Base-by-base conservation (phyloP, 2,113 vertebrate genomes). In the Vidua chalybeata region DNA sequence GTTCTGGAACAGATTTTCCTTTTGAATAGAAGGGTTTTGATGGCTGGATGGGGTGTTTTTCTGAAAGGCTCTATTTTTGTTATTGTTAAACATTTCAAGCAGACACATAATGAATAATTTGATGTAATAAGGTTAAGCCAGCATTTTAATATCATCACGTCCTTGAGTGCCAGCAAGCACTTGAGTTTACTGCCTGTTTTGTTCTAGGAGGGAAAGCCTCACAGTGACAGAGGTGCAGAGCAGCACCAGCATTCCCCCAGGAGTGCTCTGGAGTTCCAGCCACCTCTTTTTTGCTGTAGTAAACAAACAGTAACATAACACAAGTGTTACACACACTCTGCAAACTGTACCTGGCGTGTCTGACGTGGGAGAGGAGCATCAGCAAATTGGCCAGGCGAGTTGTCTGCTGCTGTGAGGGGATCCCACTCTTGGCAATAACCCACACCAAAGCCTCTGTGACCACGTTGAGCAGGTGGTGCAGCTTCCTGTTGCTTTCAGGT, bases 291-390 rank as follows among this genome's bases (percentile, higher is more conserved):
- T 26, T 51, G 15, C 24, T 49, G 15, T 11, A 31, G 46, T 10
- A 59, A 93, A 37, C 35, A 71, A 54, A 45, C 18, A 37, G 8
- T 3, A 10, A 68, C 58, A 39, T 2, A 28, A 9, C n/a, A 19
- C 64, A 18, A 0, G 1, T 0, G 1, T 16, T 9, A 3, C 45
- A 30, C 24, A 4, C 7, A 0, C 41, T 48, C 41, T 37, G 75
- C 30, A 5, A 27, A 17, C 30, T 0, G 13, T 98, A 99, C 99
- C 99, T 99, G 94, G 99, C 97, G 0, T 99, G 99, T n/a, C 99
- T 98, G 93, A 99, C 97, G 2, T 99, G 99, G 27, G 99, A 99
- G 7, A 99, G 99, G 67, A 99, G 98, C 99, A 99, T 99, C 93
- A 99, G 95, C 75, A 99, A 96, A 46, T 99, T 99, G 17, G 99